These are phyloP conservation scores for Eupithecia insigniata DNA, from an alignment of 2,888 invertebrate species.

Conservation along the genomic window DNA sequence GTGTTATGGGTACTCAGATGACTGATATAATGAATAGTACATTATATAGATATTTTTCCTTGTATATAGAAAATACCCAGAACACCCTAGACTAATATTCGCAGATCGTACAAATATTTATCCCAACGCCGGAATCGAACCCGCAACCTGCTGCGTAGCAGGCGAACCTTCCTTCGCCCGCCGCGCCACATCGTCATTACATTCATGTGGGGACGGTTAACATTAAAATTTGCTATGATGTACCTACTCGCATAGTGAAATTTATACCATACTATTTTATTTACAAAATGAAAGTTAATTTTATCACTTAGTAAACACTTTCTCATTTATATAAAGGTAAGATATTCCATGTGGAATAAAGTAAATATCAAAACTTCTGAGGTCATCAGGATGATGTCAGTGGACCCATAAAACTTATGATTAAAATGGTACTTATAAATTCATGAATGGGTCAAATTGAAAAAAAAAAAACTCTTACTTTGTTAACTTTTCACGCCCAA, in stretches of 20 bases:
- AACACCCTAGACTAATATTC: no score
- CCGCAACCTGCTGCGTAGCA: no score
- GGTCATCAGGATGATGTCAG: slow-evolving; percentile 50
- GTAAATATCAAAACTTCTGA: slow-evolving; percentile 41
- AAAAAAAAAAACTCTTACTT: neutral
- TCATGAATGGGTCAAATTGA: neutral
- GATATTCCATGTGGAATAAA: slow-evolving; percentile 34
- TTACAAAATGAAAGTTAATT: neutral
- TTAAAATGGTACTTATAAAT: neutral
- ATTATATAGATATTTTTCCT: no score
- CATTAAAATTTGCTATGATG: neutral
- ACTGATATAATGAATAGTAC: no score
- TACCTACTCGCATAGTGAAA: neutral
- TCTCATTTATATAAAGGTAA: neutral
- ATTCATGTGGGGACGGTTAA: no score
- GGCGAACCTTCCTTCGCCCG: no score
- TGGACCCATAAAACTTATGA: slow-evolving; percentile 32
- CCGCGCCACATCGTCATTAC: no score
- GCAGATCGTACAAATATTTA: no score
- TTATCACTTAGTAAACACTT: slow-evolving; percentile 3
- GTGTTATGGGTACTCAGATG: no score
- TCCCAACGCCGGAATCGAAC: no score
- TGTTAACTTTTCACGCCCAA: neutral
- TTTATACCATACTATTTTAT: neutral
- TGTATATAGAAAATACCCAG: no score